Conservation (phyloP, 2,113 vertebrate genomes). For the Anthoscopus minutus region DNA sequence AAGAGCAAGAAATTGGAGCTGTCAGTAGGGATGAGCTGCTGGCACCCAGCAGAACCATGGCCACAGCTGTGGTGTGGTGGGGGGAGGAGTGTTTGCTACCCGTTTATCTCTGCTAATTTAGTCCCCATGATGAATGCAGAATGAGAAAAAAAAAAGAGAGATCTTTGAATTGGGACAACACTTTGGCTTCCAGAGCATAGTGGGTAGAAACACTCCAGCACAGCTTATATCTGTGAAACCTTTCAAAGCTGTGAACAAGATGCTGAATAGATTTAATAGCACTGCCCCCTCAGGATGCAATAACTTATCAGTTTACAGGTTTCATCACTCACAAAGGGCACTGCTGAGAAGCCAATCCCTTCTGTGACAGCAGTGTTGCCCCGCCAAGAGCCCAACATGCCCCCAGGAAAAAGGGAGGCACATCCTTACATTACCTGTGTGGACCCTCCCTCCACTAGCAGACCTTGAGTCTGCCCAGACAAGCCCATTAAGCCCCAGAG, state of each 20-base stretch:
- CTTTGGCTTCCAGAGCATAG: background rate
- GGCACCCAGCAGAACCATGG: background rate
- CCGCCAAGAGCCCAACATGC: background rate
- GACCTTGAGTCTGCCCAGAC: background rate
- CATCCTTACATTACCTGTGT: background rate
- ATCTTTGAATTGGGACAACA: background rate
- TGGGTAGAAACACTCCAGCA: background rate
- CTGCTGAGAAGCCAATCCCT: background rate
- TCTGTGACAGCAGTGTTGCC: background rate
- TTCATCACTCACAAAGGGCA: background rate
- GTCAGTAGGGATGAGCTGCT: slow-evolving; percentile 1
- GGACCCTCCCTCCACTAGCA: background rate
- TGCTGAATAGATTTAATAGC: background rate
- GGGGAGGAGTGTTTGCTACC: background rate
- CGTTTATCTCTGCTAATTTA: background rate
- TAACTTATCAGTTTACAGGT: background rate
- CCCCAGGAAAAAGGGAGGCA: background rate
- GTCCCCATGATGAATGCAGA: background rate
- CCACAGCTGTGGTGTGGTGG: background rate
- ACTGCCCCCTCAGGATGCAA: background rate
- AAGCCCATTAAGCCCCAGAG: background rate
- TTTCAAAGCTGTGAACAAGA: background rate
- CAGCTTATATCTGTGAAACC: background rate
- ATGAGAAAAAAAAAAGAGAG: background rate
- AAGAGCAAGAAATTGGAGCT: background rate